Percentiles rank a stretch among this genome's conserved stretches.
phyloP scores from a whole-genome alignment of 2,888 invertebrate genomes.

The Melinaea menophilus region DNA sequence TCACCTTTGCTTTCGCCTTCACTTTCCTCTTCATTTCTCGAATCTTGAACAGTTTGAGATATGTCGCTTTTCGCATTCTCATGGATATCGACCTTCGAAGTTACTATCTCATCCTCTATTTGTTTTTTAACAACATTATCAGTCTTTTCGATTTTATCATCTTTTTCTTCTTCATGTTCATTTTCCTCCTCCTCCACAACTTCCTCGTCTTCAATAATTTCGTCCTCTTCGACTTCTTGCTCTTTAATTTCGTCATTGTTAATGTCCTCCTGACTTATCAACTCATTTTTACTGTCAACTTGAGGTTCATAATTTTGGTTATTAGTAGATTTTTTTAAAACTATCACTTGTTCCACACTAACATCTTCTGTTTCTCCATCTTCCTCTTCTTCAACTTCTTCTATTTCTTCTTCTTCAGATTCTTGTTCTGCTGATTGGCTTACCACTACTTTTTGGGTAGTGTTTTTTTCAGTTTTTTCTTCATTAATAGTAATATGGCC shows the following conservation, averaged over 20 bases:
- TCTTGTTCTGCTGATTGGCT: constrained; percentile 43
- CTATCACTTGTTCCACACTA: constrained; percentile 31
- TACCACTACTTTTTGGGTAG: constrained; percentile 58
- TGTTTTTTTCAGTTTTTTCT: constrained; percentile 57
- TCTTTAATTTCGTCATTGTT: constrained; percentile 28
- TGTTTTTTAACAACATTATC: constrained; percentile 32
- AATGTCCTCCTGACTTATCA: constrained; percentile 19
- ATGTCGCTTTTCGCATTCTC: constrained; percentile 29
- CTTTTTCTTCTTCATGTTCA: constrained; percentile 31
- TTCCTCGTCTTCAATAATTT: constrained; percentile 32
- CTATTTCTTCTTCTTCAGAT: constrained; percentile 37
- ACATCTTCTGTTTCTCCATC: constrained; percentile 45
- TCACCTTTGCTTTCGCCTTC: constrained; percentile 30
- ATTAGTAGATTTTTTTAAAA: constrained; percentile 27
- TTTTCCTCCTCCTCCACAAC: constrained; percentile 33
- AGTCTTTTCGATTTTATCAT: constrained; percentile 32
- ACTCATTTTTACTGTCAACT: constrained; percentile 20
- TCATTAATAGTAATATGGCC: constrained; percentile 51
- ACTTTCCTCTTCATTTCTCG: constrained; percentile 37
- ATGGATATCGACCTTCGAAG: constrained; percentile 11
- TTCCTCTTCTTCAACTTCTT: constrained; percentile 44
- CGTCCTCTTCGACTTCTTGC: constrained; percentile 28
- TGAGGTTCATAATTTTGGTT: constrained; percentile 29
- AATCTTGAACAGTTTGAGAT: constrained; percentile 20
- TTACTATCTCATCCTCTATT: constrained; percentile 31